phyloP scores from a whole-genome alignment of 1,140 invertebrate species.

The Dryas iulia region DNA sequence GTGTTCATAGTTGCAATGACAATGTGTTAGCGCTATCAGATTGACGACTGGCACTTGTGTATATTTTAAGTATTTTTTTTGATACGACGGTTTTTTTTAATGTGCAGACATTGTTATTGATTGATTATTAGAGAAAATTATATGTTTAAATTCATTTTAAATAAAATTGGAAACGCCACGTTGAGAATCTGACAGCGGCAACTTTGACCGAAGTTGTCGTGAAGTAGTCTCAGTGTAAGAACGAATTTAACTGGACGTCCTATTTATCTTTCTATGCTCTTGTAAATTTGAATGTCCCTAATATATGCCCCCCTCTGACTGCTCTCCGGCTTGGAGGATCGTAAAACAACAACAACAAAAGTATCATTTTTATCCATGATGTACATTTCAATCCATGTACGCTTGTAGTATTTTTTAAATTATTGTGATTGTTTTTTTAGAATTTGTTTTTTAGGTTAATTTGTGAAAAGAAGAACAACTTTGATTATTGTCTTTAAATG shows the following conservation, averaged over 20 bases:
- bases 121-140: neutral
- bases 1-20: constrained; percentile 23
- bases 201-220: neutral
- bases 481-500: neutral
- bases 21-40: neutral
- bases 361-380: too few species aligned
- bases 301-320: neutral
- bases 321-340: neutral
- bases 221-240: neutral
- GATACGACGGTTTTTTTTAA: neutral
- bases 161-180: neutral
- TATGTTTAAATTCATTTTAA: neutral
- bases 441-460: neutral
- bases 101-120: neutral
- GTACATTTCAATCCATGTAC: neutral
- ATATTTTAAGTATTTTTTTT: neutral
- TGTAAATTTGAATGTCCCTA: too few species aligned
- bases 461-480: neutral
- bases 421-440: neutral
- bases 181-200: neutral
- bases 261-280: too few species aligned
- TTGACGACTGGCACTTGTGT: neutral
- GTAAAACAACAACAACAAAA: too few species aligned
- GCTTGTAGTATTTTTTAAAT: neutral
- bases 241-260: neutral